A percentile compares a stretch with the other conserved stretches of the same genome.
phyloP scores from a whole-genome alignment of 1,140 invertebrate species.

The Ylistrum balloti region DNA sequence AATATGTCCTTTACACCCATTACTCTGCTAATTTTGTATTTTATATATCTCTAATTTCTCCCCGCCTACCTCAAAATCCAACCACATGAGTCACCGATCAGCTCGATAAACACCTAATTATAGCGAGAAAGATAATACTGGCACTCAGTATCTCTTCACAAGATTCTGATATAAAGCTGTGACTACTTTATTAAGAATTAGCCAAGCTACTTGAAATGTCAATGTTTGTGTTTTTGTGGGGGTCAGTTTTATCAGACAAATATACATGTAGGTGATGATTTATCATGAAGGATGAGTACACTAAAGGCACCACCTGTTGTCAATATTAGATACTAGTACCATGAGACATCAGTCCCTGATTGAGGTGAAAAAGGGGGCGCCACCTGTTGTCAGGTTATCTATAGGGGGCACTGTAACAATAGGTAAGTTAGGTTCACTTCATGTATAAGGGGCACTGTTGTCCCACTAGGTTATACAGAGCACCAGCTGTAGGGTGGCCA shows the following conservation, averaged over 20 bases:
- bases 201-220: constrained; percentile 26
- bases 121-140: not conserved
- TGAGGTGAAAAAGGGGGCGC: not conserved
- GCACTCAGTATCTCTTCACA: not conserved
- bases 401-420: too few relatives aligned
- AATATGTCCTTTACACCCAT: too few relatives aligned
- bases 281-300: not conserved
- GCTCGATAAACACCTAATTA: not conserved
- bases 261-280: not conserved
- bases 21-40: too few relatives aligned
- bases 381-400: constrained; percentile 28
- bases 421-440: too few relatives aligned
- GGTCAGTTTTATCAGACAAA: not conserved
- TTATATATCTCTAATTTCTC: not conserved
- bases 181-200: constrained; percentile 29
- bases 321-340: not conserved
- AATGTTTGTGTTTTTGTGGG: not conserved
- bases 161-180: not conserved
- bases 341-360: not conserved
- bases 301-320: not conserved
- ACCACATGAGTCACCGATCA: not conserved
- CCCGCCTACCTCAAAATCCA: not conserved
- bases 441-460: too few relatives aligned
- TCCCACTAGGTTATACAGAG: too few relatives aligned
- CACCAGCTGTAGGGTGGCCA: too few relatives aligned